These are phyloP conservation scores for Cryptotis parvus DNA, from an alignment of 2,113 vertebrate species.

Conservation along the genomic window DNA sequence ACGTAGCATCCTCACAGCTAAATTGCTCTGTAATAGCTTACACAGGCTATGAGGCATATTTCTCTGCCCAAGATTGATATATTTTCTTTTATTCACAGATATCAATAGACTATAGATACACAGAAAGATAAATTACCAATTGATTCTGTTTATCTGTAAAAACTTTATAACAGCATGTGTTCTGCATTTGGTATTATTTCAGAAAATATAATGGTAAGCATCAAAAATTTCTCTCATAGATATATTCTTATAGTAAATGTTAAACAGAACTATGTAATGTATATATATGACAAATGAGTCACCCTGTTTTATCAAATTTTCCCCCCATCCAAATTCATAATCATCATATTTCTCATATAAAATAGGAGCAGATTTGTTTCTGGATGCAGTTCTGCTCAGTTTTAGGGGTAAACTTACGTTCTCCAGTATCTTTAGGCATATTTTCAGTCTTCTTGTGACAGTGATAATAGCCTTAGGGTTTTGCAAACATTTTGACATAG, in stretches of 20 bases:
- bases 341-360: neutral
- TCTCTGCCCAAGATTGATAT: no score
- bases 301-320: neutral
- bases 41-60: no score
- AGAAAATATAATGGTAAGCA: neutral
- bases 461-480: neutral
- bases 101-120: neutral
- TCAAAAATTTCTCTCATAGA: neutral
- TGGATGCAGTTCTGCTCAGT: neutral
- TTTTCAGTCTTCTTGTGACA: neutral
- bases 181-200: neutral
- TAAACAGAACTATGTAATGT: neutral
- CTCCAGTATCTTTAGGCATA: neutral
- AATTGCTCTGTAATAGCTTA: no score
- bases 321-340: neutral
- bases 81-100: no score
- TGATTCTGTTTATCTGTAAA: neutral
- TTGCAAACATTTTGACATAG: constrained; percentile 26
- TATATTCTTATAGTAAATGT: neutral
- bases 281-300: neutral
- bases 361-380: neutral
- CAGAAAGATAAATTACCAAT: neutral
- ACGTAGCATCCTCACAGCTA: no score
- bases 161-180: neutral
- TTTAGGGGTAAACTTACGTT: accelerated